phyloP scores from a whole-genome alignment of 2,888 invertebrate species.

The Lamellibrachia columna region DNA sequence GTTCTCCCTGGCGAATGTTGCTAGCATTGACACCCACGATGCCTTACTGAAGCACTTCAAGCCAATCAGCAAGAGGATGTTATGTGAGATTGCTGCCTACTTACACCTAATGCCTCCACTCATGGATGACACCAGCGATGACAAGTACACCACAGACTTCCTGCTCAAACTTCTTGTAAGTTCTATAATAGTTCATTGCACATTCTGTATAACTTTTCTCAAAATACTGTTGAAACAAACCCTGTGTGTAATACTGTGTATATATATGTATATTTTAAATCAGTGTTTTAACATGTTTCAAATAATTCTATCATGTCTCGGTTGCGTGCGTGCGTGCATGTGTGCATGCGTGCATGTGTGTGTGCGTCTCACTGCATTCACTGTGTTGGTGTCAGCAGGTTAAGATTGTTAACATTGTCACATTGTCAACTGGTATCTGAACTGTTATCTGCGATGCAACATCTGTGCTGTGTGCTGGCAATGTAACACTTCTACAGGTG shows the following conservation, averaged over 20 bases:
- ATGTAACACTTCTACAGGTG: constrained; percentile 48
- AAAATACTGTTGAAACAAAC: too few relatives aligned
- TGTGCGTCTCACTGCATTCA: too few relatives aligned
- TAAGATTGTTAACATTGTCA: neutral
- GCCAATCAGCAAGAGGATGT: constrained; percentile 75
- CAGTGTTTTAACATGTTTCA: too few relatives aligned
- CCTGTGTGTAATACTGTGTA: too few relatives aligned
- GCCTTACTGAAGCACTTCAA: constrained; percentile 86
- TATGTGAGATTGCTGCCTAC: constrained; percentile 87
- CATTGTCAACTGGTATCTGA: too few relatives aligned
- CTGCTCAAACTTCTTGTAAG: constrained; percentile 86
- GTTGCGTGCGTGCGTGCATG: too few relatives aligned
- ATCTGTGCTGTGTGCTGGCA: neutral
- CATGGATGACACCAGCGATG: constrained; percentile 62
- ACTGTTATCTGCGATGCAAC: too few relatives aligned
- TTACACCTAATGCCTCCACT: constrained; percentile 84
- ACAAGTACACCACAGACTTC: constrained; percentile 75
- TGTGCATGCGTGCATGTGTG: too few relatives aligned
- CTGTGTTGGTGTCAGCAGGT: too few relatives aligned
- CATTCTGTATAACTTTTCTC: too few relatives aligned
- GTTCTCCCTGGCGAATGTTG: constrained; percentile 93
- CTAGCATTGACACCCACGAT: constrained; percentile 90
- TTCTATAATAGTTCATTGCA: constrained; percentile 28
- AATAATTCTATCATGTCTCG: too few relatives aligned
- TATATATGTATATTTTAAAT: too few relatives aligned